Base-by-base conservation (phyloP, 2,888 invertebrate species). In the Celastrina argiolus region DNA sequence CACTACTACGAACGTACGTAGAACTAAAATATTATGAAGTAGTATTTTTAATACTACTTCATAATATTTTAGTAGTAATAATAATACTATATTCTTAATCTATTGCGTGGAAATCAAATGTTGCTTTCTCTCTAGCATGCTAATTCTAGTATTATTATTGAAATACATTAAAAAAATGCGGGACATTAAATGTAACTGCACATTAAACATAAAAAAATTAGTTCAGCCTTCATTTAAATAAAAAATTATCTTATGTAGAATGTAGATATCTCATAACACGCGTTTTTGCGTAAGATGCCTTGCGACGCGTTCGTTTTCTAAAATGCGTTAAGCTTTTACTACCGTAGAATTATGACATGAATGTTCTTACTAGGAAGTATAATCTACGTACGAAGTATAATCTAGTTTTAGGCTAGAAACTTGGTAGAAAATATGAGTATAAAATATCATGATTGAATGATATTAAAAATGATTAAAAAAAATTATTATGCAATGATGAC, bases 221-320 rank as follows among this genome's bases (percentile, higher is more conserved):
- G 51, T 51, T 51, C 14, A 26, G 51, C 22, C 10, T 51, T 51
- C 22, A 51, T 51, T 51, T 10, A 22, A 26, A 22, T 26, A 22
- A 51, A 22, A 22, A 26, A 22, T 51, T 18, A 26, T 51, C 12
- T 22, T 10, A 12, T 22, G 22, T 12, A 26, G 51, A 51, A 51
- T 51, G 51, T 26, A 51, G 18, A 51, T 12, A 51, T 51, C 12
- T 22, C 51, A 51, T 12, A 51, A 26, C 51, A 51, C 22, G 22
- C 22, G 22, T 22, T 51, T 51, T 51, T 51, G 51, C 51, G 22
- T 22, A 26, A 14, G 51, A 51, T 14, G 26, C 14, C 16, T 58
- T 16, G 58, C 10, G 56, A 56, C 56, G 56, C 28, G 28, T 56
- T 14, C 56, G 56, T 56, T 56, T 56, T 28, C 28, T 56, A 56